Evolutionary conservation across 2,888 invertebrate species (phyloP), one percentile per base, ranked within the genome.

Genomic region (Melipona bicolor): DNA sequence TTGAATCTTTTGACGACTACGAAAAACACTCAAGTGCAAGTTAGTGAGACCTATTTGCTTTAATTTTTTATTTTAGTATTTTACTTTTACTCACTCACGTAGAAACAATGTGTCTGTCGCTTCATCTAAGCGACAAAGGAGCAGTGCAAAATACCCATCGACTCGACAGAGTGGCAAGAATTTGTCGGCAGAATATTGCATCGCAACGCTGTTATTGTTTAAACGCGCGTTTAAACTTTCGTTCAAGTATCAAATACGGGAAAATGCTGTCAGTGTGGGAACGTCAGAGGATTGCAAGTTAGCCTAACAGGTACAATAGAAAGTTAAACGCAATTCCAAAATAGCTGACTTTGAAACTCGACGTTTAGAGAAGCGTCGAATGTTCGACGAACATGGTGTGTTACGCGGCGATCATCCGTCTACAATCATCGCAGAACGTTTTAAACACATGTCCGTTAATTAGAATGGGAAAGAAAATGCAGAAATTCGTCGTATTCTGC

Each of bases 271-370:
- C 62, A 43, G 50, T 32, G 27, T 13, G 69, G 15, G 67, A 61
- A 71, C 54, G 67, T 80, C 68, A 68, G 69, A 36, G 54, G n/a
- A 27, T 27, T 49, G 49, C 17, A 68, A 76, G 62, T 68, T 76
- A 56, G 36, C 27, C 13, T 62, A 83, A 81, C 80, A 64, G 49
- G 61, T 6, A 52, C n/a, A 43, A 27, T 68, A 49, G 36, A 83
- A 77, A 73, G 73, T 72, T 64, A 70, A 74, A 82, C 70, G 61
- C 50, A 74, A 56, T 71, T 71, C 50, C 54, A 5, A 65, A 65
- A 54, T 65, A 54, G 32, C 24, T 67, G 64, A 77, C 71, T 76
- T 78, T 74, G 83, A 75, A 68, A 68, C 59, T 69, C 36, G 21
- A 3, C n/a, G n/a, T 49, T 77, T 62, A 19, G 19, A 17, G 21